Percentiles rank a stretch among this genome's conserved stretches.
Conservation (phyloP, 2,113 vertebrate genomes). For the Bos indicus region DNA sequence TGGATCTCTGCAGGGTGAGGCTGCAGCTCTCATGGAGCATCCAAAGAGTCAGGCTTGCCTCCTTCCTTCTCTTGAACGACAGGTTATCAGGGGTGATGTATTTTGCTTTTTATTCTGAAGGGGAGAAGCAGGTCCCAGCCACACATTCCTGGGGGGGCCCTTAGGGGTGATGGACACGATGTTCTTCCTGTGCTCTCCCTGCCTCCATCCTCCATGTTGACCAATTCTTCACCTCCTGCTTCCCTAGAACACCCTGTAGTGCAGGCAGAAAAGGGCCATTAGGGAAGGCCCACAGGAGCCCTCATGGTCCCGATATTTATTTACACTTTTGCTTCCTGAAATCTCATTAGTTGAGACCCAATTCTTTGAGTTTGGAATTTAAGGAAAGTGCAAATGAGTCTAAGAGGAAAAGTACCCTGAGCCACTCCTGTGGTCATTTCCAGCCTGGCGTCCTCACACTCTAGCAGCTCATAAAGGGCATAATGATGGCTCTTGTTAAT, state of each 20-base stretch:
- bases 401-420: slow-evolving; percentile 9
- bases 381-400: neutral
- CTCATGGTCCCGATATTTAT: neutral
- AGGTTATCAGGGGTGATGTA: neutral
- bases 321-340: neutral
- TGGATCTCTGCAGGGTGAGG: neutral
- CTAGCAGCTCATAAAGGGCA: neutral
- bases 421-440: slow-evolving; percentile 21
- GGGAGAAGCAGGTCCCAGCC: neutral
- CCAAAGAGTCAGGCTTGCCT: neutral
- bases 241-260: neutral
- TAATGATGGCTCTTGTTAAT: slow-evolving; percentile 21
- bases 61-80: neutral
- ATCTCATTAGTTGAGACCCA: slow-evolving; percentile 11
- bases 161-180: neutral
- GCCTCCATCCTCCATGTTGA: neutral
- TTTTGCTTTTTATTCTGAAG: neutral
- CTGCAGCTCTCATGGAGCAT: neutral
- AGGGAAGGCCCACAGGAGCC: neutral
- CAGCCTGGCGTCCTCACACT: neutral
- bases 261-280: neutral
- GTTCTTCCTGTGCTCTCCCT: neutral
- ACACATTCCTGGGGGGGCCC: neutral
- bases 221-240: neutral
- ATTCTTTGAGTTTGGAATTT: slow-evolving; percentile 11